Conservation (phyloP, 1,140 invertebrate genomes). For the Dermatophagoides farinae region DNA sequence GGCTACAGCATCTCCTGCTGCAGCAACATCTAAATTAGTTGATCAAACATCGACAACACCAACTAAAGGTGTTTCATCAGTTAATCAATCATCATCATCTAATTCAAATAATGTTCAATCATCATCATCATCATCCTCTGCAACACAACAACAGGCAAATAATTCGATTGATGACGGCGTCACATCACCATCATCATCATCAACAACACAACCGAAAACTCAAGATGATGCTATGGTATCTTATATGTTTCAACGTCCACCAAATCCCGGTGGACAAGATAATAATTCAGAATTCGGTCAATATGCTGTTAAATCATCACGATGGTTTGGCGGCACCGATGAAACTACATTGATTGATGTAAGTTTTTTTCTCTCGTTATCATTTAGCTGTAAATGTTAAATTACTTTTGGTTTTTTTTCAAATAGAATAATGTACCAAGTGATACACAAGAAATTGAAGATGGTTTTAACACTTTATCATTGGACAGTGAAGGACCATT, state of each 20-base stretch:
- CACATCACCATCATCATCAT: neutral
- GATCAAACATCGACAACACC: no score
- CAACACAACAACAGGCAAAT: neutral
- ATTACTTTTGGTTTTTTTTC: neutral
- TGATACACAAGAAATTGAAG: constrained; percentile 25
- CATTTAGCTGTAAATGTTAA: constrained; percentile 28
- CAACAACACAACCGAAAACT: constrained; percentile 8
- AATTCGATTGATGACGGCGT: neutral
- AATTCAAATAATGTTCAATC: neutral
- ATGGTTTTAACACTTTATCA: constrained; percentile 25
- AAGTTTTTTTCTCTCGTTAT: constrained; percentile 16
- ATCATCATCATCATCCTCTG: neutral
- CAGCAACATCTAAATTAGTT: no score
- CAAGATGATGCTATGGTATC: constrained; percentile 68
- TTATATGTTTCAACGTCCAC: constrained; percentile 58
- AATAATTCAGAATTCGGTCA: constrained; percentile 48
- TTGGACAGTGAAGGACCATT: constrained; percentile 18
- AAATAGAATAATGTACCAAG: constrained; percentile 18
- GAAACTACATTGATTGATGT: constrained; percentile 39
- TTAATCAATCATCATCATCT: no score
- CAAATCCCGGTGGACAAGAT: no score
- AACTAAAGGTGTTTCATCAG: no score
- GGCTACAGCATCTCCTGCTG: neutral
- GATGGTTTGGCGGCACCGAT: constrained; percentile 55
- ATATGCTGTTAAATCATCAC: constrained; percentile 36